Conservation (phyloP, 1,140 invertebrate genomes). For the Dendrolimus punctatus region DNA sequence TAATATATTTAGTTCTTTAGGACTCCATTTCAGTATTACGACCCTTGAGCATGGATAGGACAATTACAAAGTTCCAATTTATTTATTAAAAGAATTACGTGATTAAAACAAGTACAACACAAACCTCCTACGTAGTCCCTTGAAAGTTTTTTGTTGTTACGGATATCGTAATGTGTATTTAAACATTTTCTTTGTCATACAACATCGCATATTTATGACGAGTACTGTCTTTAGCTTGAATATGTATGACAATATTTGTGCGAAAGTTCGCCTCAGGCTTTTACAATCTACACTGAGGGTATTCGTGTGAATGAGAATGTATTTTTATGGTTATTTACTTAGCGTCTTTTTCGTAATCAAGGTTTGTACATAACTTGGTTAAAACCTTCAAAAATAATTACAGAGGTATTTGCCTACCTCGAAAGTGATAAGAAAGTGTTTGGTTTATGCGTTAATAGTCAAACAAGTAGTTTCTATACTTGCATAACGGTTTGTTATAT, state of each 20-base stretch:
- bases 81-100: no score
- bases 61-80: no score
- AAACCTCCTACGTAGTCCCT: background rate
- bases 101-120: background rate
- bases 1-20: no score
- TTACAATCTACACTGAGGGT: conserved; percentile 2
- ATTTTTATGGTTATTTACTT: conserved; percentile 1
- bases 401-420: conserved; percentile 12
- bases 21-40: no score
- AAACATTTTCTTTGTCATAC: conserved; percentile 34
- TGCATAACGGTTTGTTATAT: conserved; percentile 7
- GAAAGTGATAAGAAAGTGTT: conserved; percentile 26
- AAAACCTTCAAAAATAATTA: background rate
- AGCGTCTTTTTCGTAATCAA: no score
- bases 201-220: conserved; percentile 15
- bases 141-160: conserved; percentile 27
- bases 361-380: background rate
- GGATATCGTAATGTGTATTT: conserved; percentile 22
- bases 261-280: conserved; percentile 33
- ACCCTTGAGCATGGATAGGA: no score
- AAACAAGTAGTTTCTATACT: conserved; percentile 9
- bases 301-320: background rate
- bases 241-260: conserved; percentile 41
- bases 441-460: conserved; percentile 12
- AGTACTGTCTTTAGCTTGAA: conserved; percentile 22